Conservation (phyloP, 1,140 invertebrate species). For the Spodoptera litura region DNA sequence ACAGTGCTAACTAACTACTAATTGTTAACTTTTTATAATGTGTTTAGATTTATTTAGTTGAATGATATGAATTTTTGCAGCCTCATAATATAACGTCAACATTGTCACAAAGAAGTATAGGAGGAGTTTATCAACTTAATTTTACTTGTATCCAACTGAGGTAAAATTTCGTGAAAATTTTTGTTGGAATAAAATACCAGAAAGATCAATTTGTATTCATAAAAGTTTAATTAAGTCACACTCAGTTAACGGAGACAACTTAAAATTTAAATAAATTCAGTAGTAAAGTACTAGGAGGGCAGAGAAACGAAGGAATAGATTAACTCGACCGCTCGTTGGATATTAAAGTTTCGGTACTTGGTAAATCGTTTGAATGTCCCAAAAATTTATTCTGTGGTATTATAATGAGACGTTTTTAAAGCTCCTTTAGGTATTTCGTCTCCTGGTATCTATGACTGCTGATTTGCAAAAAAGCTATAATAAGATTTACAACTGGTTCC, state of each 20-base stretch:
- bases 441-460: conserved; percentile 54
- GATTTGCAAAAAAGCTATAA: conserved; percentile 39
- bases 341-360: conserved; percentile 41
- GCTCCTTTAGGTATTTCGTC: conserved; percentile 43
- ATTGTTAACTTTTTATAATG: no score
- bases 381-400: conserved; percentile 58
- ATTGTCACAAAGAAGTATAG: no score
- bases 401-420: conserved; percentile 59
- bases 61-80: no score
- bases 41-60: no score
- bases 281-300: conserved; percentile 50
- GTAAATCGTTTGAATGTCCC: conserved; percentile 37
- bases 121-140: no score
- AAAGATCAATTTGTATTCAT: conserved; percentile 32
- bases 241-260: conserved; percentile 29
- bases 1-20: no score
- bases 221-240: conserved; percentile 42
- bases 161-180: conserved; percentile 5
- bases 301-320: conserved; percentile 57
- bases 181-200: conserved; percentile 14
- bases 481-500: neutral
- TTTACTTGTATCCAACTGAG: no score
- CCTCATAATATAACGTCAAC: no score
- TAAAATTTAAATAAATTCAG: conserved; percentile 54
- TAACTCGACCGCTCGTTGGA: conserved; percentile 51